Conservation (phyloP, 2,888 invertebrate genomes). For the Lasioglossum figueresi region DNA sequence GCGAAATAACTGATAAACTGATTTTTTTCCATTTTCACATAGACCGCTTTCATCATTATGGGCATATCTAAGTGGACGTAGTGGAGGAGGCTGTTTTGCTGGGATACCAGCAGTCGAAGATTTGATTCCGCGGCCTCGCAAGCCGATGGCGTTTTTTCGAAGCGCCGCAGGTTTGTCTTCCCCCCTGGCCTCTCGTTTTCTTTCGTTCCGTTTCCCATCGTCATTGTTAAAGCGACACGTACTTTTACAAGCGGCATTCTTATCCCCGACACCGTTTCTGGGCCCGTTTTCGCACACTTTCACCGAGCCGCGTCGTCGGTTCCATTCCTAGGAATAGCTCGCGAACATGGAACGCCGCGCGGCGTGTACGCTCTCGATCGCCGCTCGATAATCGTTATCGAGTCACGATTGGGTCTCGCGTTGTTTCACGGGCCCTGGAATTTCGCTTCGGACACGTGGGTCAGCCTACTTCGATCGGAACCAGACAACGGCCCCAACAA, state of each 20-base stretch:
- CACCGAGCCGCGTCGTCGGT: conserved; percentile 72
- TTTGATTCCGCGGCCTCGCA: background rate
- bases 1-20: too few species aligned
- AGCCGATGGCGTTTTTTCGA: conserved; percentile 37
- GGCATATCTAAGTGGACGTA: background rate
- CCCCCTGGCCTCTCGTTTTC: conserved; percentile 41
- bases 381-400: conserved; percentile 56
- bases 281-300: conserved; percentile 78
- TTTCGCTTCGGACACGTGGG: conserved; percentile 21
- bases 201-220: conserved; percentile 74
- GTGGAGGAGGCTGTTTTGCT: background rate
- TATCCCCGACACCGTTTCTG: conserved; percentile 61
- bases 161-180: conserved; percentile 20
- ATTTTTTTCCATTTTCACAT: too few species aligned
- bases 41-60: too few species aligned
- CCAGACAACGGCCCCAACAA: background rate
- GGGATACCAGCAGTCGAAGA: background rate
- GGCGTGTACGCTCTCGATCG: conserved; percentile 42
- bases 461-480: conserved; percentile 2
- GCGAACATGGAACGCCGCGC: conserved; percentile 33
- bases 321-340: conserved; percentile 57
- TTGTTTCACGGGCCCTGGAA: conserved; percentile 33
- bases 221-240: conserved; percentile 66
- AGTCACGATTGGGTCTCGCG: conserved; percentile 37
- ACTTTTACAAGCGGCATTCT: conserved; percentile 63